phyloP scores from a whole-genome alignment of 2,113 vertebrate genomes.

The Melanotaenia duboulayi region DNA sequence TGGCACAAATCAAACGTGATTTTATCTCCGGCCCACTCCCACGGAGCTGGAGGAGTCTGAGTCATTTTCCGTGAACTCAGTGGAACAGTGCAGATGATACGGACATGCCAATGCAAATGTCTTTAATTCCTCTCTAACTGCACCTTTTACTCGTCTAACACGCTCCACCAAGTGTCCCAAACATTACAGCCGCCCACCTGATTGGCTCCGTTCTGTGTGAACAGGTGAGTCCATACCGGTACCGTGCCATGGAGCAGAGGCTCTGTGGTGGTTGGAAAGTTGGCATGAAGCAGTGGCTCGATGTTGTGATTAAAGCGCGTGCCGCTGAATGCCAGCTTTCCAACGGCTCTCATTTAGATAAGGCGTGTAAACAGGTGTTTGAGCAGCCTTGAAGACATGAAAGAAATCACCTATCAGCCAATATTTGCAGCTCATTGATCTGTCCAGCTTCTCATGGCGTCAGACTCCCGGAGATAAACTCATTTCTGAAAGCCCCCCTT shows the following conservation, averaged over 20 bases:
- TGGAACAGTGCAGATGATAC: background rate
- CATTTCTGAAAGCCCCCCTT: constrained; percentile 18
- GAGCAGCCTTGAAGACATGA: constrained; percentile 70
- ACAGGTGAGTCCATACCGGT: constrained; percentile 1
- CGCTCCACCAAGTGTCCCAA: constrained; percentile 16
- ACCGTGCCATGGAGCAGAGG: background rate
- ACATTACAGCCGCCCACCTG: background rate
- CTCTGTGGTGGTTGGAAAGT: too few species aligned
- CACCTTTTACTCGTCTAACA: background rate
- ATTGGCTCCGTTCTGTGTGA: too few species aligned
- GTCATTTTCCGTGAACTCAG: constrained; percentile 28
- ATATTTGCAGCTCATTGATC: constrained; percentile 87
- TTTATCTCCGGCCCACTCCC: too few species aligned
- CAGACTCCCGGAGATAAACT: constrained; percentile 65
- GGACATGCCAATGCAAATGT: constrained; percentile 40
- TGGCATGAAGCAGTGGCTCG: constrained; percentile 1
- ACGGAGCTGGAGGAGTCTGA: too few species aligned
- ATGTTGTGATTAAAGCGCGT: constrained; percentile 31
- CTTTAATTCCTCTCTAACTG: constrained; percentile 25
- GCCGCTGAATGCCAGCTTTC: constrained; percentile 59
- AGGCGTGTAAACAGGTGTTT: constrained; percentile 61
- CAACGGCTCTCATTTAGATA: constrained; percentile 74
- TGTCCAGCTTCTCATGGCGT: constrained; percentile 68
- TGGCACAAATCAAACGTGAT: too few species aligned
- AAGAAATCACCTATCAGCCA: constrained; percentile 79